These are phyloP conservation scores for Pocillopora verrucosa DNA, from an alignment of 64 coral and sea anemone species.

Conservation along the genomic window DNA sequence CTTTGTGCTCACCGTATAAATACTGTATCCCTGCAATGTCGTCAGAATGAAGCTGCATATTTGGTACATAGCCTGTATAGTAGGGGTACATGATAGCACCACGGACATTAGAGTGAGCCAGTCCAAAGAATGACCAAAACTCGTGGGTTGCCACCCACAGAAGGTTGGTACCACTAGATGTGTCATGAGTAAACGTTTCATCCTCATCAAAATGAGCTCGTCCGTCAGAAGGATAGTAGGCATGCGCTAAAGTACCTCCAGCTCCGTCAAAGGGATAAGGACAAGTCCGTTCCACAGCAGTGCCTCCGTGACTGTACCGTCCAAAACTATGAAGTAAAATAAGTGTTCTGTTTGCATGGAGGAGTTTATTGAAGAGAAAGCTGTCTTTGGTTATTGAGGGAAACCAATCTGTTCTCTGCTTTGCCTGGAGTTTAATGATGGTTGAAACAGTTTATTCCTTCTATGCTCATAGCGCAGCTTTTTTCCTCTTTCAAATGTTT, in stretches of 20 bases:
- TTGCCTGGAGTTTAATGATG: too few species aligned
- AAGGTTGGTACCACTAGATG: background rate
- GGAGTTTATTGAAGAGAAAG: background rate
- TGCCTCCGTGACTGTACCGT: background rate
- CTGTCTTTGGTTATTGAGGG: background rate
- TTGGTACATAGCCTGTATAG: constrained; percentile 53
- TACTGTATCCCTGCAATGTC: constrained; percentile 61
- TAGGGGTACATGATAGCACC: constrained; percentile 64
- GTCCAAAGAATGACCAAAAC: constrained; percentile 67
- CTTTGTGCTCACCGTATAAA: constrained; percentile 33
- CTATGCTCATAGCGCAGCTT: too few species aligned
- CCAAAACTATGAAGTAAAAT: constrained; percentile 45
- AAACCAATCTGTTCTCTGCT: background rate
- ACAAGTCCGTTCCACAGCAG: background rate
- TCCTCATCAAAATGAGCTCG: constrained; percentile 70
- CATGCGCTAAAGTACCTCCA: constrained; percentile 50
- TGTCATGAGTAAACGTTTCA: constrained; percentile 37
- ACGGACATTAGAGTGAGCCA: constrained; percentile 21
- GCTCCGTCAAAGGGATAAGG: constrained; percentile 39
- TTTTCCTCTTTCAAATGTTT: too few species aligned
- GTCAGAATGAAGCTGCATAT: constrained; percentile 57
- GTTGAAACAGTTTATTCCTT: too few species aligned
- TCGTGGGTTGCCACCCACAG: constrained; percentile 66
- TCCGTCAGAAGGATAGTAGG: constrained; percentile 42
- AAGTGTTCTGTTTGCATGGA: background rate